Percentiles rank a stretch among this genome's conserved stretches.
Conservation (phyloP, 2,888 invertebrate species). For the Temnothorax rugatulus region DNA sequence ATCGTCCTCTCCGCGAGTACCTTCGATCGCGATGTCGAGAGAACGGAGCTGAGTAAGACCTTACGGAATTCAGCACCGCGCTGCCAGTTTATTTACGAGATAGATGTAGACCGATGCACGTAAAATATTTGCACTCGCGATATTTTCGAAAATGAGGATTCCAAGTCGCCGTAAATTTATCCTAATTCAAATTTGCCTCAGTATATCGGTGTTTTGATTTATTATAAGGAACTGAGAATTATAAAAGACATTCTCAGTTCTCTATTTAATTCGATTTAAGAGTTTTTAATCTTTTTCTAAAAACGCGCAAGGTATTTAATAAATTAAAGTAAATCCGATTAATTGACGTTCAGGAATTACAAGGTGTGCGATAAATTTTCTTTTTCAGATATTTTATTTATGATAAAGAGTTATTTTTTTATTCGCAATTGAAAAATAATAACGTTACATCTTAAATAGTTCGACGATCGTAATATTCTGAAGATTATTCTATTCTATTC, state of each 20-base stretch:
- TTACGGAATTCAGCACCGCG: constrained; percentile 23
- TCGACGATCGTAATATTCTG: not conserved
- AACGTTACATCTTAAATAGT: not conserved
- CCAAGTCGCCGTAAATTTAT: not conserved
- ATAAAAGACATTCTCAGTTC: not conserved
- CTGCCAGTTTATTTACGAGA: constrained; percentile 26
- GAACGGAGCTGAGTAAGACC: constrained; percentile 52
- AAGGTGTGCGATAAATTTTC: not conserved
- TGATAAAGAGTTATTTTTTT: not conserved
- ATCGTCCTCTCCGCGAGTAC: constrained; percentile 56
- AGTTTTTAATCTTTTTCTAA: not conserved
- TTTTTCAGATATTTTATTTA: not conserved
- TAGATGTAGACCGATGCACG: constrained; percentile 12
- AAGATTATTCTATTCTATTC: not conserved
- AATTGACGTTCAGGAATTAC: not conserved
- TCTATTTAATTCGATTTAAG: not conserved
- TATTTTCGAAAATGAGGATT: not conserved
- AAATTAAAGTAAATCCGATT: not conserved
- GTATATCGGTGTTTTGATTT: not conserved
- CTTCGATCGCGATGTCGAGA: constrained; percentile 52
- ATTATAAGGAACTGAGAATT: not conserved
- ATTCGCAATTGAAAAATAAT: not conserved
- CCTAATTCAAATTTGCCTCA: not conserved
- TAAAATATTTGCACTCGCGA: not conserved
- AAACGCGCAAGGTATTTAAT: not conserved